Evolutionary conservation across 2,797 vertebrate species (phyloP).

Genomic region (Nyctibius grandis): DNA sequence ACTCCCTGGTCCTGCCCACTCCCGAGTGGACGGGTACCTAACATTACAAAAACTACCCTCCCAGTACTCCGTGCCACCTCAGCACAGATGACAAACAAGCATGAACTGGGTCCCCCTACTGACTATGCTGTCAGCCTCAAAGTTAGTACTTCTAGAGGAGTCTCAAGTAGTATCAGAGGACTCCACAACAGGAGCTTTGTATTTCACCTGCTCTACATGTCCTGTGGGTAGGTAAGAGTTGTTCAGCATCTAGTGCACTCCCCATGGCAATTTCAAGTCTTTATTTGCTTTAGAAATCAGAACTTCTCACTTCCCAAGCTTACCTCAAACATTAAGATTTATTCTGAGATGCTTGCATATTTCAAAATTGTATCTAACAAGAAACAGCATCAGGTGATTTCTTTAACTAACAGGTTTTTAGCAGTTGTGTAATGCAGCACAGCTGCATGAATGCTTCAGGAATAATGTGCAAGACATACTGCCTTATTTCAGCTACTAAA

Average conservation of each 20-base stretch:
- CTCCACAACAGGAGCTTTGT: not conserved
- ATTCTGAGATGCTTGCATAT: not conserved
- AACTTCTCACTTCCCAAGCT: not conserved
- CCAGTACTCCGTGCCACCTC: not conserved
- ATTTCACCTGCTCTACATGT: not conserved
- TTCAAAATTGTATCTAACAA: not conserved
- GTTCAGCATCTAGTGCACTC: not conserved
- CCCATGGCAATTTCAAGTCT: not conserved
- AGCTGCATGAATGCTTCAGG: not conserved
- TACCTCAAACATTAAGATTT: not conserved
- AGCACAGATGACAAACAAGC: not conserved
- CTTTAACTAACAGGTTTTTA: not conserved
- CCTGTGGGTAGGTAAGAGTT: not conserved
- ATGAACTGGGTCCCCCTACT: not conserved
- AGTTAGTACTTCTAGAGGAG: not conserved
- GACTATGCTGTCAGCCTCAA: not conserved
- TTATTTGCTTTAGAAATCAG: not conserved
- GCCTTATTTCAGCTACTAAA: not conserved
- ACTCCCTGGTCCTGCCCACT: not conserved
- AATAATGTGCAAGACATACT: not conserved
- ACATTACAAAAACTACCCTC: not conserved
- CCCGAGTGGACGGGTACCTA: accelerated
- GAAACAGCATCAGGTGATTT: not conserved
- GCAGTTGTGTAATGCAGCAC: not conserved
- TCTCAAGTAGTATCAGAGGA: not conserved